Evolutionary conservation across 1,140 invertebrate genomes (phyloP), one percentile per base, ranked within the genome.

Genomic region (Formica exsecta): DNA sequence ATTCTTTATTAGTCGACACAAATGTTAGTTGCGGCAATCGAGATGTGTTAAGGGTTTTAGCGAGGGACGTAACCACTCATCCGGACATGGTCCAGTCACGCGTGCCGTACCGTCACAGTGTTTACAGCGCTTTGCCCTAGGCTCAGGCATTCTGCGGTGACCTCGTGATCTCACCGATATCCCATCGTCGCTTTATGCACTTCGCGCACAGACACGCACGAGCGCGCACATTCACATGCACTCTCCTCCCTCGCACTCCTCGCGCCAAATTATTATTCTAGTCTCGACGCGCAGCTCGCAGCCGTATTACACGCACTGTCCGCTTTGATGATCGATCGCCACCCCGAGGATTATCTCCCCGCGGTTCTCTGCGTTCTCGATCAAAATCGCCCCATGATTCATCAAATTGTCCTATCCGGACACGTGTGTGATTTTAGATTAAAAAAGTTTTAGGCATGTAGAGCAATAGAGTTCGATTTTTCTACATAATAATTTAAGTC

Each of bases 61-160:
- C 36, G 48, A 22, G 59, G 59, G 61, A 51, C 48, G 48, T 61
- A 62, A 83, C 32, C 84, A 68, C 48, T 66, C 62, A 59, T 86
- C 75, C 57, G 51, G 16, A 73, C 32, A 38, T 57, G 38, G 61
- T 79, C 48, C 41, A 41, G 54, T 75, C 73, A 80, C 65, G 90
- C 61, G 85, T 91, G 91, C 71, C 94, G 93, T 95, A 95, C 95
- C 95, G 94, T 95, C 95, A 95, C 95, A 95, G 94, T 95, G 94
- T 95, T 95, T 95, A 93, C 95, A 95, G 94, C 95, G 95, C 93
- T 95, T 95, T 89, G 94, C 94, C 93, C 94, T 95, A 89, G 95
- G 95, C 93, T 95, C 95, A 95, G 95, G 95, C 95, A 95, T 95
- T 95, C 95, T 95, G 95, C 91, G 94, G 92, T 93, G 92, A 94